Evolutionary conservation across 2,797 vertebrate species (phyloP).

Genomic region (Gallinago nigripennis): DNA sequence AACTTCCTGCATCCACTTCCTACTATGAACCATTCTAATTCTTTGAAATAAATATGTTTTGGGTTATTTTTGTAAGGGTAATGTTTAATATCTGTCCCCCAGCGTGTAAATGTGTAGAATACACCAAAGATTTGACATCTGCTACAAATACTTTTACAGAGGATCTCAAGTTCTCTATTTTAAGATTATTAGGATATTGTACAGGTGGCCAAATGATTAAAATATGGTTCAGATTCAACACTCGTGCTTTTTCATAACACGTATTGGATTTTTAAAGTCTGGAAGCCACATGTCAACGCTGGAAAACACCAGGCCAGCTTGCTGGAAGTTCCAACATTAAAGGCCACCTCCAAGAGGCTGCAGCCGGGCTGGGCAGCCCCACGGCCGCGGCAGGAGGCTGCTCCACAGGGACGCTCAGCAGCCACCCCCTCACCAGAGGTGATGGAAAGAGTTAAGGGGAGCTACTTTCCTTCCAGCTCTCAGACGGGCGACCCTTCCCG

Average conservation of each 20-base stretch:
- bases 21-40: not conserved
- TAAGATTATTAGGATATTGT: conserved; percentile 56
- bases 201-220: conserved; percentile 72
- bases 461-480: not conserved
- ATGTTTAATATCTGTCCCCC: conserved; percentile 15
- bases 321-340: conserved; percentile 26
- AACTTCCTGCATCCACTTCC: conserved; percentile 34
- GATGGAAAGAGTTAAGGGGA: not conserved
- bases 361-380: not conserved
- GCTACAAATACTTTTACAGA: conserved; percentile 60
- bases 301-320: not conserved
- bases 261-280: conserved; percentile 41
- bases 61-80: conserved; percentile 42
- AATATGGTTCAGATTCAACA: conserved; percentile 59
- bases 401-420: not conserved
- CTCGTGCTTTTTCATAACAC: not conserved
- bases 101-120: conserved; percentile 41
- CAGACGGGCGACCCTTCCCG: not conserved
- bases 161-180: conserved; percentile 54
- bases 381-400: not conserved
- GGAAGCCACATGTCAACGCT: conserved; percentile 63
- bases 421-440: not conserved
- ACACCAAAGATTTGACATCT: conserved; percentile 57
- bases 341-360: not conserved
- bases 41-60: conserved; percentile 58